These are phyloP conservation scores for Chrysina gloriosa DNA, from an alignment of 2,888 invertebrate genomes.

Conservation along the genomic window DNA sequence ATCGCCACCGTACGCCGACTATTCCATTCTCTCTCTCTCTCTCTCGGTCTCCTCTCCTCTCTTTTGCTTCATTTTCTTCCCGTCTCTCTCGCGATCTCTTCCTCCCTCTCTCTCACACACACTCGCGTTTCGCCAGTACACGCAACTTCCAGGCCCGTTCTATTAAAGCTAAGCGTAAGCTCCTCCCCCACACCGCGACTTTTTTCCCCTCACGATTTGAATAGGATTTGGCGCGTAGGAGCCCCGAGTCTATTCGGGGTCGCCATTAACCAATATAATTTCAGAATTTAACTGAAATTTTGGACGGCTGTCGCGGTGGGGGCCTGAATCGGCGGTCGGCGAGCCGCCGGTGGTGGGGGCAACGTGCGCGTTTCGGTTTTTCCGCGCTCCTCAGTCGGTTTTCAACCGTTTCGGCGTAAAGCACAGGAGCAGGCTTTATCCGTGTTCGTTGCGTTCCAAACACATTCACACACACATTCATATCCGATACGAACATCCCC, in stretches of 20 bases:
- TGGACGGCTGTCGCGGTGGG: conserved; percentile 46
- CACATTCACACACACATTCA: too few species aligned
- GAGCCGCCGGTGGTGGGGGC: conserved; percentile 45
- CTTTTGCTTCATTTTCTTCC: too few species aligned
- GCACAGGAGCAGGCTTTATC: conserved; percentile 9
- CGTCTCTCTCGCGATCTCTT: too few species aligned
- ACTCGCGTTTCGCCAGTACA: conserved; percentile 9
- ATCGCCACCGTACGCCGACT: too few species aligned
- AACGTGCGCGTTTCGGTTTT: conserved; percentile 41
- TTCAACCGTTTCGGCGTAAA: conserved; percentile 41
- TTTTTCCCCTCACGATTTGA: conserved; percentile 20
- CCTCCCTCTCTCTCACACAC: too few species aligned
- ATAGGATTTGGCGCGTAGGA: too few species aligned
- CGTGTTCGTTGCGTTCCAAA: too few species aligned
- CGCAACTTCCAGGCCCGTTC: too few species aligned
- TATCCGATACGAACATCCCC: too few species aligned
- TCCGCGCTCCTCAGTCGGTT: conserved; percentile 49
- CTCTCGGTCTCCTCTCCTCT: too few species aligned
- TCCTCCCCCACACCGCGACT: conserved; percentile 33
- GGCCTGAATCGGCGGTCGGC: conserved; percentile 33
- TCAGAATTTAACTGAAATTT: conserved; percentile 54
- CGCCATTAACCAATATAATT: conserved; percentile 54
- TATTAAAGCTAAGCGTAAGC: too few species aligned
- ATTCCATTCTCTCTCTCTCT: too few species aligned
- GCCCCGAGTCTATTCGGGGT: conserved; percentile 48